Percentiles rank a stretch among this genome's conserved stretches.
phyloP scores from a whole-genome alignment of 2,797 vertebrate genomes.

The Diplodus sargus region DNA sequence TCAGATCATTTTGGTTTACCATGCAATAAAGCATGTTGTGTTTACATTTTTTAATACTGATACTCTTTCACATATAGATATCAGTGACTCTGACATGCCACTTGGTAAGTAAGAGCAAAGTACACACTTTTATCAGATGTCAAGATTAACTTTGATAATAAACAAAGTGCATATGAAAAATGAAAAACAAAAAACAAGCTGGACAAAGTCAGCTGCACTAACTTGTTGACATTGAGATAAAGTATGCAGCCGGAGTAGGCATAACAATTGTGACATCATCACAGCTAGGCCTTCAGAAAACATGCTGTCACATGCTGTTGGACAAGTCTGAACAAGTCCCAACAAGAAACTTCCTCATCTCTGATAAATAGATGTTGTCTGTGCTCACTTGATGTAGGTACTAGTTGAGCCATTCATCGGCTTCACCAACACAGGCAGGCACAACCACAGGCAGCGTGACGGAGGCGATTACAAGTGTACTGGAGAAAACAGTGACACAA shows the following conservation, averaged over 20 bases:
- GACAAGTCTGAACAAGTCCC: constrained; percentile 79
- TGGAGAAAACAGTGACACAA: constrained; percentile 18
- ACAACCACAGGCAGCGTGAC: constrained; percentile 41
- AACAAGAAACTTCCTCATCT: constrained; percentile 70
- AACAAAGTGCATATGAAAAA: constrained; percentile 8
- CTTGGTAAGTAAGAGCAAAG: neutral
- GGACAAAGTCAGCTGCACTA: neutral
- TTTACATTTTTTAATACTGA: neutral
- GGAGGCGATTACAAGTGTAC: neutral
- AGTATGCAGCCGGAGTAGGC: constrained; percentile 7
- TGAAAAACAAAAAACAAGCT: constrained; percentile 1
- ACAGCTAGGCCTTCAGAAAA: constrained; percentile 41
- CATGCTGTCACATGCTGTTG: constrained; percentile 67
- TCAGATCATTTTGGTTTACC: neutral
- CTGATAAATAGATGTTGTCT: constrained; percentile 49
- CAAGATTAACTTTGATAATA: neutral
- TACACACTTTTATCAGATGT: neutral
- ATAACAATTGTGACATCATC: constrained; percentile 21
- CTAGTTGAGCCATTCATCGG: constrained; percentile 26
- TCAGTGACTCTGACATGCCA: neutral
- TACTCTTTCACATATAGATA: neutral
- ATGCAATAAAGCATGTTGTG: neutral
- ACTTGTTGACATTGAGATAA: neutral
- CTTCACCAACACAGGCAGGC: constrained; percentile 1
- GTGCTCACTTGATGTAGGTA: constrained; percentile 19